Percentiles rank a stretch among this genome's conserved stretches.
These are phyloP conservation scores for Macrostomum cliftonense DNA, from an alignment of 2,888 invertebrate species.

Conservation along the genomic window DNA sequence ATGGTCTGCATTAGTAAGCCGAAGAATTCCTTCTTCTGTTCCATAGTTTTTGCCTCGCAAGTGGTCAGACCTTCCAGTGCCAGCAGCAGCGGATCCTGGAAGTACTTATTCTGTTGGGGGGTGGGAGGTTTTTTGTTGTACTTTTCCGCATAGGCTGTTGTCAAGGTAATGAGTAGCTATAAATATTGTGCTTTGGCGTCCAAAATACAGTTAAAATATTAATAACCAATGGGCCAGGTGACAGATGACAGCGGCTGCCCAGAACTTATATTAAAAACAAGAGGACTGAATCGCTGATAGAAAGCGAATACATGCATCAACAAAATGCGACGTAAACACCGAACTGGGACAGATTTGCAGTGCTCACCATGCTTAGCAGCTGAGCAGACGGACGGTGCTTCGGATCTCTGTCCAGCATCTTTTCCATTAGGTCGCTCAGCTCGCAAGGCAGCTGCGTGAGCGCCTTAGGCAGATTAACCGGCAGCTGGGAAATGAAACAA, in stretches of 20 bases:
- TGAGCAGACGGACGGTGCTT: constrained; percentile 73
- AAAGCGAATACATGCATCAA: too few species aligned
- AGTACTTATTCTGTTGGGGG: constrained; percentile 38
- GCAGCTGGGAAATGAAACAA: constrained; percentile 47
- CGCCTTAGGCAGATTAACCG: constrained; percentile 58
- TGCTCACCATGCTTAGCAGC: constrained; percentile 62
- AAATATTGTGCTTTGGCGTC: too few species aligned
- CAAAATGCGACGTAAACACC: too few species aligned
- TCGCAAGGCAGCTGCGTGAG: constrained; percentile 60
- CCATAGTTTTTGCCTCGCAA: constrained; percentile 71
- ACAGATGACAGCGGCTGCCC: too few species aligned
- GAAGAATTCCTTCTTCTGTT: constrained; percentile 71
- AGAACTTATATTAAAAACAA: too few species aligned
- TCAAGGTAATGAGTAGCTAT: too few species aligned
- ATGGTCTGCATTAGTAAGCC: too few species aligned
- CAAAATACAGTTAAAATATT: too few species aligned
- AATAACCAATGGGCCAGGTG: too few species aligned
- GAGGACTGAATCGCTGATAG: too few species aligned
- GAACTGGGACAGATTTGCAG: constrained; percentile 2
- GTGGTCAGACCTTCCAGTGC: constrained; percentile 80
- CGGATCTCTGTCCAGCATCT: constrained; percentile 63
- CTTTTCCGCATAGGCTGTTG: too few species aligned
- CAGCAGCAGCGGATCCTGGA: constrained; percentile 68
- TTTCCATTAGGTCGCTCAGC: constrained; percentile 62
- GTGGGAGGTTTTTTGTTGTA: too few species aligned